Base-by-base conservation (phyloP, 2,113 vertebrate genomes). In the Neotragus moschatus region DNA sequence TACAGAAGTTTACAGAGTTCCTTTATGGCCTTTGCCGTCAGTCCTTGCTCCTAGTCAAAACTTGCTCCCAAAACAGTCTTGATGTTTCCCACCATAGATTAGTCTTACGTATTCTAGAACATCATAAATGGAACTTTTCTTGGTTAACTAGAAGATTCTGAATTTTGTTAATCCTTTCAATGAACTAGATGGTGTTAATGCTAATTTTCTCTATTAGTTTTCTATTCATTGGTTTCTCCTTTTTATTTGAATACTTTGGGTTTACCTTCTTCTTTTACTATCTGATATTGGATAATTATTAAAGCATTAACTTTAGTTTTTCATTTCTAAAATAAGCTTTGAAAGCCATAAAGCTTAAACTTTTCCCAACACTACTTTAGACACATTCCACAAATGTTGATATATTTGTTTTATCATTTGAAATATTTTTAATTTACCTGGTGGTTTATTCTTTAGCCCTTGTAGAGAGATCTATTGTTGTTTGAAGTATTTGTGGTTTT, bases 401-500 rank as follows among this genome's bases (percentile, higher is more conserved):
- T 49, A 56, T 51, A 26, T 70, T 96, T 86, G 85, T 1, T n/a
- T 97, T 53, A 60, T 28, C 39, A 8, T 94, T 75, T 56, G 21
- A 96, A 91, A 90, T 92, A 73, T 75, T 82, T 81, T 94, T 43
- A 92, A 63, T 96, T 88, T 89, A 73, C 58, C 15, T 73, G 66
- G 66, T 94, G 23, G 79, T 63, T 81, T 77, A 73, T 92, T 90
- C 33, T 77, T 86, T 81, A 89, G 12, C 51, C 6, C 1, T 70
- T 80, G 12, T 96, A 36, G 36, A 66, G 60, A 88, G 23, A 30
- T 80, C 66, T 97, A 1, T 88, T 84, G 28, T 85, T 89, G 30
- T 92, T 96, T 91, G 36, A 90, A 82, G 14, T 88, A 33, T 89
- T 79, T 33, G 5, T 23, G 21, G 10, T 8, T 60, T 94, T 94